Evolutionary conservation across 53 echinoderm and acorn worm species (phyloP).

Genomic region (Zoroaster sp.): DNA sequence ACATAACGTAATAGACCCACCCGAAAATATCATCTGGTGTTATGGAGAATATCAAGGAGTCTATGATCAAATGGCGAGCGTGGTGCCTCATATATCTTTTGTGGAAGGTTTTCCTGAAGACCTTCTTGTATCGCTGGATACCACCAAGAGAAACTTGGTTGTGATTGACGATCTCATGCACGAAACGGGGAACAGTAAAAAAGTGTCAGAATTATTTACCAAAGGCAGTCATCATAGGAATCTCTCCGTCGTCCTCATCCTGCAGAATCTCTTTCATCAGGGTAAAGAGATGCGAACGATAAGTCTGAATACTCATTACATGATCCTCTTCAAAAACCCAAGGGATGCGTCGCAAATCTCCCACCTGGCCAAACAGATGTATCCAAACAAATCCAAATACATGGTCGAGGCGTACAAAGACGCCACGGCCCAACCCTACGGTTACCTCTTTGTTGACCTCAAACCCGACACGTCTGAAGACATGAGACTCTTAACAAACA

Average conservation of each 20-base stretch:
- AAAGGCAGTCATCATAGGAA: conserved; percentile 84
- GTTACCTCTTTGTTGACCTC: conserved; percentile 75
- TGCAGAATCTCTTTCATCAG: conserved; percentile 75
- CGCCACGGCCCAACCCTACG: conserved; percentile 57
- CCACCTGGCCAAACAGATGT: conserved; percentile 80
- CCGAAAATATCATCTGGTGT: conserved; percentile 71
- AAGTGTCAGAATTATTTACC: conserved; percentile 68
- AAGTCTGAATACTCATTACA: conserved; percentile 75
- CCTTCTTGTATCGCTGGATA: conserved; percentile 42
- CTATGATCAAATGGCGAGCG: conserved; percentile 54
- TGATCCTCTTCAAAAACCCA: conserved; percentile 75
- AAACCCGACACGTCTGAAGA: conserved; percentile 68
- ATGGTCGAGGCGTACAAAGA: conserved; percentile 72
- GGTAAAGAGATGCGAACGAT: conserved; percentile 78
- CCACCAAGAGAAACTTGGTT: conserved; percentile 46
- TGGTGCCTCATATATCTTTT: conserved; percentile 51
- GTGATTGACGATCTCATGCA: conserved; percentile 81
- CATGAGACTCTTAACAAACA: conserved; percentile 60
- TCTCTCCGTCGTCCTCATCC: conserved; percentile 71
- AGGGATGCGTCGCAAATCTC: conserved; percentile 77
- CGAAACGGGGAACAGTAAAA: conserved; percentile 58
- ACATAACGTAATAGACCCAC: conserved; percentile 43
- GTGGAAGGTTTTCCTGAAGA: conserved; percentile 71
- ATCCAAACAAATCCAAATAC: conserved; percentile 67
- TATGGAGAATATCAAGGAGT: conserved; percentile 78